A percentile compares a stretch with the other conserved stretches of the same genome.
Conservation (phyloP, 2,888 invertebrate genomes). For the Altica lythri region DNA sequence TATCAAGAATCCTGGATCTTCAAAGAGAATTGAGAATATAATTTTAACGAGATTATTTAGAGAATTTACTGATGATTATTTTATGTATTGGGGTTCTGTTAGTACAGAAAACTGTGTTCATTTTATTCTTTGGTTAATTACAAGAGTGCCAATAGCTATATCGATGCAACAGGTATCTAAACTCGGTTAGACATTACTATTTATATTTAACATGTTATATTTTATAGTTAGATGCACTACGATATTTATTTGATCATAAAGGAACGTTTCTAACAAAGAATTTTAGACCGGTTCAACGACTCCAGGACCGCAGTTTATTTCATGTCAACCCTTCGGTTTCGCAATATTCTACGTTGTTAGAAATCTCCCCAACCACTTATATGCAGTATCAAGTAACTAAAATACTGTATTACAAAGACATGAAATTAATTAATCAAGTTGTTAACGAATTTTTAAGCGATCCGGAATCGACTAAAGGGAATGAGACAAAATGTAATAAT, state of each 20-base stretch:
- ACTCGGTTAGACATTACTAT: neutral
- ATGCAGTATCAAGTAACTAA: neutral
- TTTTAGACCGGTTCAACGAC: slow-evolving; percentile 60
- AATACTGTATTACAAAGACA: neutral
- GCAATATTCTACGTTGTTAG: slow-evolving; percentile 60
- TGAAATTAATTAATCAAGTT: neutral
- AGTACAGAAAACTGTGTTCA: slow-evolving; percentile 57
- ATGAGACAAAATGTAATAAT: no score
- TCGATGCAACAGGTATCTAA: slow-evolving; percentile 63
- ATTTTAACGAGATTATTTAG: slow-evolving; percentile 58
- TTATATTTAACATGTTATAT: slow-evolving; percentile 2
- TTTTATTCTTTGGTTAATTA: slow-evolving; percentile 66
- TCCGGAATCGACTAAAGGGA: neutral
- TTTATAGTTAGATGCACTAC: slow-evolving; percentile 62
- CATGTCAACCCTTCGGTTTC: slow-evolving; percentile 62
- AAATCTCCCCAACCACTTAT: slow-evolving; percentile 20
- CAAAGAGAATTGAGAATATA: slow-evolving; percentile 56
- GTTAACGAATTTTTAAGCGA: neutral
- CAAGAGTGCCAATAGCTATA: slow-evolving; percentile 63
- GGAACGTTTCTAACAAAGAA: slow-evolving; percentile 60
- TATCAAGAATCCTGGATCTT: slow-evolving; percentile 60
- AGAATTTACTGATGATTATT: slow-evolving; percentile 66
- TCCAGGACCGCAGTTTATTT: slow-evolving; percentile 57
- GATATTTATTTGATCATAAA: slow-evolving; percentile 58
- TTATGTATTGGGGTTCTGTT: slow-evolving; percentile 67